A percentile compares a stretch with the other conserved stretches of the same genome.
phyloP scores from a whole-genome alignment of 2,888 invertebrate species.

The Oscheius sp. region DNA sequence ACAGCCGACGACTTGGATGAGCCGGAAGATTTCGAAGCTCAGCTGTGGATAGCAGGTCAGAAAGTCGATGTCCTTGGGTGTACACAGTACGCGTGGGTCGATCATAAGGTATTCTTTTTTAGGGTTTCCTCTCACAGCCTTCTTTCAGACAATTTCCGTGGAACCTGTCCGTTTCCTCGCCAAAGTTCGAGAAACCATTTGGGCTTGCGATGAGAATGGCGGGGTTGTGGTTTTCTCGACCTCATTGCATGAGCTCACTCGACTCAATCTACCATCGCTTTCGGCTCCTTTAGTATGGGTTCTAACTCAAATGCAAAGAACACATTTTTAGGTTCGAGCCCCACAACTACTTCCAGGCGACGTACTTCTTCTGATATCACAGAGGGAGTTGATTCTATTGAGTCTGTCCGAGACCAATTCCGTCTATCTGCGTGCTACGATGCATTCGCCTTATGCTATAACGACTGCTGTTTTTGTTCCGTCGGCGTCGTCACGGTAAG shows the following conservation, averaged over 20 bases:
- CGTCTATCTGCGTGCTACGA: slow-evolving; percentile 34
- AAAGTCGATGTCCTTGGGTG: slow-evolving; percentile 72
- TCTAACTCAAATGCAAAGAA: neutral
- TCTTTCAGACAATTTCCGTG: slow-evolving; percentile 34
- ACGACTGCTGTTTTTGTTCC: slow-evolving; percentile 33
- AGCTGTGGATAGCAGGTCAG: slow-evolving; percentile 64
- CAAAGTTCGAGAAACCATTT: slow-evolving; percentile 48
- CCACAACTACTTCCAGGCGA: slow-evolving; percentile 51
- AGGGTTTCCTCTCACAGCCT: neutral
- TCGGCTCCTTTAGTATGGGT: slow-evolving; percentile 43
- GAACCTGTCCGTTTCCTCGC: slow-evolving; percentile 44
- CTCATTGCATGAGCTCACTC: slow-evolving; percentile 47
- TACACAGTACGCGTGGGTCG: slow-evolving; percentile 73
- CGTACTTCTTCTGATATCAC: slow-evolving; percentile 44
- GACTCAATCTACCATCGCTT: slow-evolving; percentile 48
- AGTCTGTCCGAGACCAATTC: slow-evolving; percentile 46
- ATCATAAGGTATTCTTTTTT: slow-evolving; percentile 66
- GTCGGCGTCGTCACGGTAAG: slow-evolving; percentile 12
- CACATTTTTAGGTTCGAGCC: slow-evolving; percentile 43
- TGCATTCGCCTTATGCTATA: slow-evolving; percentile 34
- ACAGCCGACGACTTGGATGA: slow-evolving; percentile 51
- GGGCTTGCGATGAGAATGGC: slow-evolving; percentile 51
- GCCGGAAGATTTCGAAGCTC: slow-evolving; percentile 52
- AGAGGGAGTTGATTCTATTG: slow-evolving; percentile 44
- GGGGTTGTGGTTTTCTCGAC: slow-evolving; percentile 46